phyloP scores from a whole-genome alignment of 2,797 vertebrate genomes.

The Sebastiscus tertius region DNA sequence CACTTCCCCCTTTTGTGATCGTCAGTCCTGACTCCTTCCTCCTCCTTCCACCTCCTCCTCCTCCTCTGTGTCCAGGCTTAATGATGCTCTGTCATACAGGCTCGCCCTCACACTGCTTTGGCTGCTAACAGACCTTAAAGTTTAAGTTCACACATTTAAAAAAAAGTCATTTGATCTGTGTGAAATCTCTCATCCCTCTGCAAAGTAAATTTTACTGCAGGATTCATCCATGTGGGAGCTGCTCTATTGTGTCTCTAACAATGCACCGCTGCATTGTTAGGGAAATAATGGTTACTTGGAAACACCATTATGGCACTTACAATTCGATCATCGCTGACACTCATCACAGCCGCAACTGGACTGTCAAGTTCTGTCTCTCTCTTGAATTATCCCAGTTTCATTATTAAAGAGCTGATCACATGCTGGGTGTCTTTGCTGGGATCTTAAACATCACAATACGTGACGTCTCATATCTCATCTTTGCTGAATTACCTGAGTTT shows the following conservation, averaged over 20 bases:
- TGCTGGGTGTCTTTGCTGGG: neutral
- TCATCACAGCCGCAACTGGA: neutral
- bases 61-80: constrained; percentile 35
- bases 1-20: constrained; percentile 50
- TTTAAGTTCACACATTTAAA: neutral
- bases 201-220: neutral
- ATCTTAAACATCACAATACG: neutral
- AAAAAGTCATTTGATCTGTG: neutral
- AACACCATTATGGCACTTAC: constrained; percentile 5
- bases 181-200: neutral
- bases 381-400: neutral
- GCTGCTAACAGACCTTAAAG: constrained; percentile 3
- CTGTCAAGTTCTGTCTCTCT: neutral
- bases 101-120: neutral
- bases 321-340: constrained; percentile 16
- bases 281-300: constrained; percentile 17
- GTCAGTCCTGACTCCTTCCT: constrained; percentile 36
- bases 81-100: constrained; percentile 50
- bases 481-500: constrained; percentile 3
- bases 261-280: constrained; percentile 1
- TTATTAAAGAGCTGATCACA: neutral
- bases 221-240: constrained; percentile 22
- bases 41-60: constrained; percentile 3
- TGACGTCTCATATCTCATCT: neutral
- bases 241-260: constrained; percentile 19